Evolutionary conservation across 2,797 vertebrate species (phyloP).

Genomic region (Sebastes baramenuke): DNA sequence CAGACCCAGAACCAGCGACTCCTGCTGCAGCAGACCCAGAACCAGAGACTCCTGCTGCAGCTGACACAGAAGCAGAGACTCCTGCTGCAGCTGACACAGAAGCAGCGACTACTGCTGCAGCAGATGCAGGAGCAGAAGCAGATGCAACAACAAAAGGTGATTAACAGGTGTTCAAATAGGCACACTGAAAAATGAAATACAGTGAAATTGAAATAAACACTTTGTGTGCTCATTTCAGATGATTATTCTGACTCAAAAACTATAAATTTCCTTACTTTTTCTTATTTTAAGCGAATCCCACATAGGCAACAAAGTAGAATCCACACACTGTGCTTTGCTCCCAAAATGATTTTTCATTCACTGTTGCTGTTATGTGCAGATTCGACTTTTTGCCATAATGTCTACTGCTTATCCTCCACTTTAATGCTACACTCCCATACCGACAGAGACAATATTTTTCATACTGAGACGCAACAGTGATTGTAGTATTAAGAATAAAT

Average conservation of each 20-base stretch:
- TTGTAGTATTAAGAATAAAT: neutral
- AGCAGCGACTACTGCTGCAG: fast-evolving
- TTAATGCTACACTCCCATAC: neutral
- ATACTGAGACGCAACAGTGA: neutral
- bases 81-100: neutral
- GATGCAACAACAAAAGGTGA: conserved; percentile 33
- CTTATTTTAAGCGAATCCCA: neutral
- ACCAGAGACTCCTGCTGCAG: fast-evolving
- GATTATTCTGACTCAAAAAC: neutral
- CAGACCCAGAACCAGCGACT: neutral
- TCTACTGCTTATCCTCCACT: neutral
- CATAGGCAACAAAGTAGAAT: neutral
- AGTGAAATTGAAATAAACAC: neutral
- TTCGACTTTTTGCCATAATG: neutral
- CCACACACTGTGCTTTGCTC: neutral
- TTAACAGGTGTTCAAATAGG: neutral
- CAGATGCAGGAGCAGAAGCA: neutral
- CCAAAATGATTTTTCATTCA: neutral
- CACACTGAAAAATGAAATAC: neutral
- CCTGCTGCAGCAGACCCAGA: neutral
- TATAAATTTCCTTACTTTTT: neutral
- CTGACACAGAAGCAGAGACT: fast-evolving
- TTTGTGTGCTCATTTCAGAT: neutral
- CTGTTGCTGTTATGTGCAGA: neutral
- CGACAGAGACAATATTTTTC: neutral